Base-by-base conservation (phyloP, 2,888 invertebrate species). In the Lysandra coridon region DNA sequence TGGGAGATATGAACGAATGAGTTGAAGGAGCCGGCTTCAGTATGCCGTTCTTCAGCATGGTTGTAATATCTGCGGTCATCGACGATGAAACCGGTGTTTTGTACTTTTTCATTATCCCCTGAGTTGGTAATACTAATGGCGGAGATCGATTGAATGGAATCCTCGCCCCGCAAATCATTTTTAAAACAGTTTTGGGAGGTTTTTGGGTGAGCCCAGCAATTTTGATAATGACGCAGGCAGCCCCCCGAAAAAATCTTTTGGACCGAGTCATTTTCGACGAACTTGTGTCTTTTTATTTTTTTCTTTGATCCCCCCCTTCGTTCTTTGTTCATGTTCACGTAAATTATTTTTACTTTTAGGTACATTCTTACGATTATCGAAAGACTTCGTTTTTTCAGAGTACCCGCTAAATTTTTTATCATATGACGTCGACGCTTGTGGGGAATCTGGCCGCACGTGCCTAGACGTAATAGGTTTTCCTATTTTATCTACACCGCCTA, bases 71-170 rank as follows among this genome's bases (percentile, higher is more conserved):
- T 23, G 23, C 23, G 23, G 23, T 23, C 23, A 81, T 81, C 79
- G 57, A 23, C 4, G 6, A 0, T n/a, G 77, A 78, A 23, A 23
- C 76, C 10, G 73, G 80, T 17, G 79, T 79, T 79, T 78, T 74
- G 64, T 53, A 79, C 76, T 79, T 64, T 62, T 6, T 60, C 78
- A 80, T 44, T 14, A 78, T 44, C 2, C 75, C 37, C 40, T 23
- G 40, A 5, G 79, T 79, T 33, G 79, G 81, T 23, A 79, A 23
- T 53, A 80, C 62, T 60, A 81, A 60, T 5, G 79, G 82, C 10
- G 79, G 78, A 14, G 23, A 6, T 30, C 78, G 30, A 23, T 79
- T 80, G 78, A 80, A 81, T 6, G 81, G 80, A 40, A 80, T 81
- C 7, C 77, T 69, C 30, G 75, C 73, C 44, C 49, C 76, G 17